Evolutionary conservation across 2,113 vertebrate genomes (phyloP), one percentile per base, ranked within the genome.

Genomic region (Typhlomys cinereus): DNA sequence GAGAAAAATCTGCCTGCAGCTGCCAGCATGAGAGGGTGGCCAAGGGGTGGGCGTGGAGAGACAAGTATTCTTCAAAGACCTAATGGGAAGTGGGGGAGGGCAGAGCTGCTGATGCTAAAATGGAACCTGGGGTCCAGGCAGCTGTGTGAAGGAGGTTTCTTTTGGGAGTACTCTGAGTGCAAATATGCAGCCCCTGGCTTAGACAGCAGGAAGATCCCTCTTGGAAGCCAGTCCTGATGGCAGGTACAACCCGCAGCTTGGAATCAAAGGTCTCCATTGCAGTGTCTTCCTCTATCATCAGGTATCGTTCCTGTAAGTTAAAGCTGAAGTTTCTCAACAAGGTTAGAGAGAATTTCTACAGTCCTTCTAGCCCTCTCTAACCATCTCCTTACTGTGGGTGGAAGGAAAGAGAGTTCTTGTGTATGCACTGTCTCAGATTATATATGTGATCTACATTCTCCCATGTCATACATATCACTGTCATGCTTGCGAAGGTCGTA

Each of bases 1-100:
- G 93, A 96, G 46, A 91, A 80, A 84, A 97, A 90, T 92, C 75
- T 92, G 85, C 80, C 46, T 66, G 89, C 89, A 97, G 69, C 89
- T 96, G 85, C 74, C 69, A 59, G 90, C 90, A 61, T 93, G 90
- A 95, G 57, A 82, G 94, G 93, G 84, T 74, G 36, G 95, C 95
- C 95, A 91, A 89, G 73, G 74, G 78, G 90, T 59, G 29, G 88
- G 92, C 10, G 39, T 74, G 89, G 46, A 90, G 59, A 78, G 59
- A 83, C 71, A 62, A 79, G 21, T 41, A 50, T 59, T 79, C 91
- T 78, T 62, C 41, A 91, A 89, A 92, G 57, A 64, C 44, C n/a
- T n/a, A n/a, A n/a, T n/a, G n/a, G n/a, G n/a, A n/a, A n/a, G n/a
- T n/a, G n/a, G n/a, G n/a, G n/a, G n/a, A n/a, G n/a, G n/a, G n/a